Percentiles rank a stretch among this genome's conserved stretches.
These are phyloP conservation scores for Mus minutoides DNA, from an alignment of 2,797 vertebrate species.

Conservation along the genomic window DNA sequence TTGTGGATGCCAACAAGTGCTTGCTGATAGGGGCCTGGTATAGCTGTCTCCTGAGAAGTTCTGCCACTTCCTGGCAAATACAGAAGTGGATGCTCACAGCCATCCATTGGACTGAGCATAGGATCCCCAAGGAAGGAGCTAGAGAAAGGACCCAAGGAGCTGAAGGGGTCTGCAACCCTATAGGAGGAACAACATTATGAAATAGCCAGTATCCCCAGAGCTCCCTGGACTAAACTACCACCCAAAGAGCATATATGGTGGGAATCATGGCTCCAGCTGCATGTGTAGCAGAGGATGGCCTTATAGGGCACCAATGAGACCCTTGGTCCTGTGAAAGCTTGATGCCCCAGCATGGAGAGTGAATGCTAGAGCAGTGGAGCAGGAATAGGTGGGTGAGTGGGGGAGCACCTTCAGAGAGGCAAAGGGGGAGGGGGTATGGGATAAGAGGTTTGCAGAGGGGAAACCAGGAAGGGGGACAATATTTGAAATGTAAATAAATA, in stretches of 20 bases:
- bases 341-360: too few species aligned
- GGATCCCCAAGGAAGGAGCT: not conserved
- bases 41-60: not conserved
- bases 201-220: not conserved
- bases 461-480: too few species aligned
- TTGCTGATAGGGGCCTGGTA: not conserved
- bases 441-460: too few species aligned
- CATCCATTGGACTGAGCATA: not conserved
- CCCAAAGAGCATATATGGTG: not conserved
- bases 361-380: too few species aligned
- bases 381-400: too few species aligned
- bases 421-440: too few species aligned
- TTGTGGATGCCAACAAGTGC: not conserved
- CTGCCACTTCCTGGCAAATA: not conserved
- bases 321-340: too few species aligned
- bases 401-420: too few species aligned
- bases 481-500: too few species aligned
- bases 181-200: not conserved
- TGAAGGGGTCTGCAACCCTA: not conserved
- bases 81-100: rapidly evolving
- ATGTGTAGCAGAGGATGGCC: not conserved
- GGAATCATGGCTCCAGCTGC: not conserved
- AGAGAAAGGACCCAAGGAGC: not conserved
- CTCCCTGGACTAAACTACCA: not conserved
- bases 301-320: not conserved